phyloP scores from a whole-genome alignment of 2,888 invertebrate species.

The Calameuta idolon region DNA sequence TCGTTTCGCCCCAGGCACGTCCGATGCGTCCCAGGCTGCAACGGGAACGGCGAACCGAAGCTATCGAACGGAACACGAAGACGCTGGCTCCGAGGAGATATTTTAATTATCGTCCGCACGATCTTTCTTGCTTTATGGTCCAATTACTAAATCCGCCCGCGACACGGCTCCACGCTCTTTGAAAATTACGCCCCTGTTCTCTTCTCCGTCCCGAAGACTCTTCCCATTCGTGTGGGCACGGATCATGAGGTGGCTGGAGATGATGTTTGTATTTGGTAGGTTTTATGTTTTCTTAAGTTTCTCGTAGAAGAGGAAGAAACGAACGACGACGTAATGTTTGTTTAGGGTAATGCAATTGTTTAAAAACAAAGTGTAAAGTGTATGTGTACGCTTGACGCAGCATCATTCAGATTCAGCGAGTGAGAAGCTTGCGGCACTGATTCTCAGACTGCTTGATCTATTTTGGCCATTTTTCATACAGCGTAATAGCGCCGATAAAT shows the following conservation, averaged over 20 bases:
- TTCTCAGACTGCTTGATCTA: conserved; percentile 45
- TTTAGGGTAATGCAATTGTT: neutral
- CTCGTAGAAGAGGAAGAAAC: neutral
- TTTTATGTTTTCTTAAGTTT: neutral
- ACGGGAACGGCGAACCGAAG: conserved; percentile 48
- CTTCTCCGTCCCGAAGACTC: neutral
- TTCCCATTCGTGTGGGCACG: neutral
- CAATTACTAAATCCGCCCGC: conserved; percentile 34
- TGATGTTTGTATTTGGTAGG: neutral
- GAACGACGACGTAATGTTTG: neutral
- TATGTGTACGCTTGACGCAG: neutral
- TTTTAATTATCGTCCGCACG: conserved; percentile 59
- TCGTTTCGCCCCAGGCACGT: conserved; percentile 56
- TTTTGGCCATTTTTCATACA: conserved; percentile 57
- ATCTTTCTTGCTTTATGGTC: conserved; percentile 42
- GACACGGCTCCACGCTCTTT: conserved; percentile 4
- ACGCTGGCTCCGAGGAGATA: conserved; percentile 39
- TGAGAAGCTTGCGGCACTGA: neutral
- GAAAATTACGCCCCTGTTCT: neutral
- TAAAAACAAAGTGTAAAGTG: neutral
- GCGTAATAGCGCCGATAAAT: conserved; percentile 59
- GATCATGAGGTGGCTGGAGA: neutral
- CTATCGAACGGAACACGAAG: conserved; percentile 48
- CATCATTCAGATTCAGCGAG: neutral
- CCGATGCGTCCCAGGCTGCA: conserved; percentile 44